Percentiles rank a stretch among this genome's conserved stretches.
phyloP scores from a whole-genome alignment of 2,113 vertebrate genomes.

The Calidris pygmaea region DNA sequence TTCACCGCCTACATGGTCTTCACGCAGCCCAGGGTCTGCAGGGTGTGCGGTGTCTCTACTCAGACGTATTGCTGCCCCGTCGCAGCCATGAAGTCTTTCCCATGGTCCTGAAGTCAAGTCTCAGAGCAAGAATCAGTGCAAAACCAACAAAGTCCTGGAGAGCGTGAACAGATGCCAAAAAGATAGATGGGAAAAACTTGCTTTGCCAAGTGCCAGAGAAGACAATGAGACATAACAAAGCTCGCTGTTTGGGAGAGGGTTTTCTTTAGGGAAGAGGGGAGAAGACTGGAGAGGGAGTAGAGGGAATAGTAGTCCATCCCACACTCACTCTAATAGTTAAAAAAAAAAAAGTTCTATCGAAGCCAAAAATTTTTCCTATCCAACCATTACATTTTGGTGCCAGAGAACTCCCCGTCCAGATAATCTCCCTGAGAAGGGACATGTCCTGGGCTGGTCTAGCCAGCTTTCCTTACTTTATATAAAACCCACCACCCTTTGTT shows the following conservation, averaged over 20 bases:
- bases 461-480: background rate
- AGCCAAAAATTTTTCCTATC: background rate
- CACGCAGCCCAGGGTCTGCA: background rate
- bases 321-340: background rate
- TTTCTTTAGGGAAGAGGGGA: slow-evolving; percentile 12
- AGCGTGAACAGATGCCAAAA: background rate
- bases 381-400: background rate
- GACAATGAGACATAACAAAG: slow-evolving; percentile 60
- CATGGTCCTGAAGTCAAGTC: slow-evolving; percentile 29
- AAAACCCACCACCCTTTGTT: background rate
- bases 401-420: background rate
- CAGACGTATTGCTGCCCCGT: background rate
- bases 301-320: background rate
- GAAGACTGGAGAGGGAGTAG: background rate
- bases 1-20: background rate
- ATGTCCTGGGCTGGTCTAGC: background rate
- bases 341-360: background rate
- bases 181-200: slow-evolving; percentile 1
- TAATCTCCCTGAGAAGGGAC: background rate
- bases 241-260: background rate
- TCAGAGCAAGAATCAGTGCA: slow-evolving; percentile 9
- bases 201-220: slow-evolving; percentile 19
- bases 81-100: slow-evolving; percentile 3
- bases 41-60: background rate
- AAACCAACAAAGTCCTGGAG: slow-evolving; percentile 10